Base-by-base conservation (phyloP, 1,140 invertebrate genomes). In the Hesperophylax magnus region DNA sequence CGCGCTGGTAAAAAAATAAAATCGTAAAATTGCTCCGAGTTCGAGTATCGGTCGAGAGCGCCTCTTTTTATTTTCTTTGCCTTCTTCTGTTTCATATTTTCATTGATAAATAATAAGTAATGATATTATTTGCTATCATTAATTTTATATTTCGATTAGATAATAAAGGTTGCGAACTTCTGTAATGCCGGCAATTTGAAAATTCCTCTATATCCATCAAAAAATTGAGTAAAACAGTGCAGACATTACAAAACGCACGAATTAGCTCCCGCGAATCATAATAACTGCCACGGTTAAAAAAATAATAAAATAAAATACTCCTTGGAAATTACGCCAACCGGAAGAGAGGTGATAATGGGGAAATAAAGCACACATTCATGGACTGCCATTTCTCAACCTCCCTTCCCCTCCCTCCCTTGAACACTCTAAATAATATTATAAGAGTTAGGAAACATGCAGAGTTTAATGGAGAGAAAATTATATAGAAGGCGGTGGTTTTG, bases 161-260 rank as follows among this genome's bases (percentile, higher is more conserved):
- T 15, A 56, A 17, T 15, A 56, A 56, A 56, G 54, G 6, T 56
- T 6, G 14, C 54, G 54, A 17, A 18, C 58, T 15, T 8, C 58
- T 61, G 18, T 20, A 20, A 24, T 5, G 8, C 11, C 2, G 7
- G 20, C 58, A 61, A 61, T 61, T 61, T 61, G 11, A 24, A 61
- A 61, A 61, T 61, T 61, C 58, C 58, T 61, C 18, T 11, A 24
- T 7, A 61, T 1, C 18, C 58, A 20, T 24, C 17, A n/a, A 20
- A 61, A 61, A 22, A 61, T 61, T 61, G 58, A 61, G 58, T 61
- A 61, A 61, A 61, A 24, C 58, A 61, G 58, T 24, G 20, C 58
- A 24, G 58, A 24, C 58, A 24, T 61, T 61, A 18, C 58, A 8
- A 61, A 61, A 61, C 58, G 58, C 58, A 61, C 58, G 58, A 61